Evolutionary conservation across 1,140 invertebrate species (phyloP).

Genomic region (Ostrea edulis): DNA sequence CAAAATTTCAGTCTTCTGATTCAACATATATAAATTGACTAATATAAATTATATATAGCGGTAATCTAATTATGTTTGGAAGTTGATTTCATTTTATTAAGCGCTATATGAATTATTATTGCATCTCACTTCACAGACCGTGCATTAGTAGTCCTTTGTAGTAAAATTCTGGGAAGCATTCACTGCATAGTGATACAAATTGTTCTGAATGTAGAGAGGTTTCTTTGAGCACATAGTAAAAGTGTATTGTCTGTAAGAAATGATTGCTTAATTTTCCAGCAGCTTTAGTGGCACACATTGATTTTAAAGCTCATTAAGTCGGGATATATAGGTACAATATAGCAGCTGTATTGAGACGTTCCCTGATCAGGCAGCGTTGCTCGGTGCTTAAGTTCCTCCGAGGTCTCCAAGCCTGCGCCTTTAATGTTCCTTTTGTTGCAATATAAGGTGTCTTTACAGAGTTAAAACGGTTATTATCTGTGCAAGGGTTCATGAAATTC

Average conservation of each 20-base stretch:
- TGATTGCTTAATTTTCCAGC: constrained; percentile 13
- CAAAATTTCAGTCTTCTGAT: background rate
- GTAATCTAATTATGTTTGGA: background rate
- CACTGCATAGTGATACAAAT: background rate
- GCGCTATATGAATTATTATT: background rate
- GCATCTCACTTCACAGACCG: background rate
- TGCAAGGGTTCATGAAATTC: background rate
- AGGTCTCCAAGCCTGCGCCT: background rate
- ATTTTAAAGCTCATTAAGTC: constrained; percentile 21
- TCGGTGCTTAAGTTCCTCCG: background rate
- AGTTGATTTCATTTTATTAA: background rate
- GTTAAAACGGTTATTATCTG: constrained; percentile 6
- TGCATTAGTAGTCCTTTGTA: background rate
- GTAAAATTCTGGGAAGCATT: background rate
- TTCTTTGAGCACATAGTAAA: background rate
- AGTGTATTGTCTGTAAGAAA: background rate
- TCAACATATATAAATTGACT: background rate
- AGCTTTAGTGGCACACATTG: background rate
- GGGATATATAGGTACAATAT: background rate
- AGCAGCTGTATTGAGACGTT: background rate
- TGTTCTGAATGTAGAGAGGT: background rate
- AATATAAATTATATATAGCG: background rate
- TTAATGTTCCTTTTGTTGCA: constrained; percentile 24
- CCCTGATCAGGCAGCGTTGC: background rate
- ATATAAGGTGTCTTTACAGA: background rate